phyloP scores from a whole-genome alignment of 2,113 vertebrate genomes.

The Ptilorrhoa leucosticta region DNA sequence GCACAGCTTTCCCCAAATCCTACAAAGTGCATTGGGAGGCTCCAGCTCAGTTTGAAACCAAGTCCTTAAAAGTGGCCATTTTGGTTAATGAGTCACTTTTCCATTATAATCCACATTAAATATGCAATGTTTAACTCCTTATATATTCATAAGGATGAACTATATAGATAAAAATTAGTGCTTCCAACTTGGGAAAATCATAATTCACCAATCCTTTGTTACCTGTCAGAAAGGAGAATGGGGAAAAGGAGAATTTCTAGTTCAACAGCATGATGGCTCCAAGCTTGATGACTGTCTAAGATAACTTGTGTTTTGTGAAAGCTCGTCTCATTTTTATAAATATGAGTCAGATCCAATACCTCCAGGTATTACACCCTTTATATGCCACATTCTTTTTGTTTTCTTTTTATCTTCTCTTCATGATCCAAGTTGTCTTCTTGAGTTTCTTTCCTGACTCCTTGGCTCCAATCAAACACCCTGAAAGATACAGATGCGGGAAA shows the following conservation, averaged over 20 bases:
- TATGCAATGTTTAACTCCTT: conserved; percentile 73
- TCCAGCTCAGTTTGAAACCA: conserved; percentile 83
- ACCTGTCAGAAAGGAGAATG: conserved; percentile 66
- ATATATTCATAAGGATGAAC: conserved; percentile 62
- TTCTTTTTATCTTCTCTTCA: conserved; percentile 70
- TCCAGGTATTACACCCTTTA: conserved; percentile 72
- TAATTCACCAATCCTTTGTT: conserved; percentile 73
- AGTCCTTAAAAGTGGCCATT: conserved; percentile 86
- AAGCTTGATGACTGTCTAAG: conserved; percentile 67
- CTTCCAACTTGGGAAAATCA: conserved; percentile 73
- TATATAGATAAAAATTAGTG: conserved; percentile 73
- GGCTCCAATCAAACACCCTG: conserved; percentile 67
- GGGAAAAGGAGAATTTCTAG: conserved; percentile 69
- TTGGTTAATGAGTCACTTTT: conserved; percentile 74
- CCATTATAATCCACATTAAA: conserved; percentile 82
- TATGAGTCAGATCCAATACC: conserved; percentile 61
- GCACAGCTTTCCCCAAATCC: conserved; percentile 73
- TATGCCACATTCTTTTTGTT: conserved; percentile 73
- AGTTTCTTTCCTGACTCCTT: conserved; percentile 75
- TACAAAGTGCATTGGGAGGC: conserved; percentile 79
- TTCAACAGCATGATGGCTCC: conserved; percentile 76
- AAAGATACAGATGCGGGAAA: conserved; percentile 53
- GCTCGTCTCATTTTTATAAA: conserved; percentile 70
- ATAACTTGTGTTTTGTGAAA: conserved; percentile 64
- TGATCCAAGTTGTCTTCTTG: conserved; percentile 68